Percentiles rank a stretch among this genome's conserved stretches.
These are phyloP conservation scores for Synergus japonicus DNA, from an alignment of 2,888 invertebrate species.

Conservation along the genomic window DNA sequence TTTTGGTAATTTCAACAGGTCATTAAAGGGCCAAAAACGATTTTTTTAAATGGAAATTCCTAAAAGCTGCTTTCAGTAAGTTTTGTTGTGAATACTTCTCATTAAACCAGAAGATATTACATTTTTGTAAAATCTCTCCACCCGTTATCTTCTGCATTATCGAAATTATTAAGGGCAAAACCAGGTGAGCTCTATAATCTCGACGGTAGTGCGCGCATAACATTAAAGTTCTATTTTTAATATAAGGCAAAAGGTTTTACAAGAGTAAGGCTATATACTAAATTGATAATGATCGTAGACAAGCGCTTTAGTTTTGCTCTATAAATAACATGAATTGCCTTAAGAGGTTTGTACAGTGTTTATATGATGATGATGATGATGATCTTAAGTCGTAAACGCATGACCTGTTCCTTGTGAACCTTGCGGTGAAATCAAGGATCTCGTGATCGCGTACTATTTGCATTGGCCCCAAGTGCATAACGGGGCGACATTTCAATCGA, in stretches of 20 bases:
- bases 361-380: constrained; percentile 35
- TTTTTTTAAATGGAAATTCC: not conserved
- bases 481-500: constrained; percentile 40
- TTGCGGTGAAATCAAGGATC: constrained; percentile 36
- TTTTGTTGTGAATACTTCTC: not conserved
- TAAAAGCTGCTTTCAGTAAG: not conserved
- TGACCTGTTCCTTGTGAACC: constrained; percentile 32
- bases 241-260: not conserved
- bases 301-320: constrained; percentile 19
- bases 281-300: constrained; percentile 24
- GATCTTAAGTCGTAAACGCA: constrained; percentile 31
- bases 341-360: constrained; percentile 24
- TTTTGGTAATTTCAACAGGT: constrained; percentile 36
- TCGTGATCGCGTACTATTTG: constrained; percentile 40
- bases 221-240: not conserved
- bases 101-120: not conserved
- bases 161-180: not conserved
- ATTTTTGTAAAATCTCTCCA: not conserved
- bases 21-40: constrained; percentile 20
- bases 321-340: constrained; percentile 23
- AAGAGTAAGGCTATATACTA: not conserved
- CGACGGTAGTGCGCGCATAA: not conserved
- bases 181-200: not conserved
- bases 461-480: constrained; percentile 41
- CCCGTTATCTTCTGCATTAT: too few relatives aligned